Base-by-base conservation (phyloP, 2,113 vertebrate genomes). In the Rhinolophus sinicus region DNA sequence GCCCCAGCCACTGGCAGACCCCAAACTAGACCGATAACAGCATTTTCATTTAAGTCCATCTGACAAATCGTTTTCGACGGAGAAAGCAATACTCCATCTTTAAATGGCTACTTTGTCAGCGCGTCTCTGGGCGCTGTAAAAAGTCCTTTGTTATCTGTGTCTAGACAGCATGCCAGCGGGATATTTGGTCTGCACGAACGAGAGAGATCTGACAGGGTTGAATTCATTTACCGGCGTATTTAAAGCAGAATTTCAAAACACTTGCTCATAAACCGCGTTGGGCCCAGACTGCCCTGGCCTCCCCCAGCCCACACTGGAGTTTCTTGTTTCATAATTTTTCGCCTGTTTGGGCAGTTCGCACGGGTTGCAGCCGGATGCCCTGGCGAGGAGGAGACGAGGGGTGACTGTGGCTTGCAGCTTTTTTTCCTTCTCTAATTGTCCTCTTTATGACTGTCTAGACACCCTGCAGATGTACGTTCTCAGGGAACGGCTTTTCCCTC, bases 91-190 rank as follows among this genome's bases (percentile, higher is more conserved):
- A 76, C 98, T 96, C 98, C 98, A 81, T 98, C 98, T 98, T 98
- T 98, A 99, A 98, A 98, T 98, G 98, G 98, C 98, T 72, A 98
- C 98, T 98, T 98, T 98, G 98, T 98, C 98, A 98, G 98, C 95
- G 97, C 95, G 98, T 98, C 98, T 98, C 98, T 96, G 97, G 93
- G 96, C 97, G 96, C 98, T 98, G 98, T 98, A 98, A 98, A 98
- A 97, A 98, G 98, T 98, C 98, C 98, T 99, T 99, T 99, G 99
- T 99, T 99, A 98, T 98, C 93, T 58, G 98, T 98, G 99, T 99
- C 99, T 99, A 99, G 99, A 99, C 99, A 98, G 98, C 98, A 98
- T 98, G 98, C 99, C 98, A 96, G 98, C 96, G 38, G 98, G 99
- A 98, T 98, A 98, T 98, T 98, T 98, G 98, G 98, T 98, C 98